These are phyloP conservation scores for Helogale parvula DNA, from an alignment of 2,113 vertebrate species.

Conservation along the genomic window DNA sequence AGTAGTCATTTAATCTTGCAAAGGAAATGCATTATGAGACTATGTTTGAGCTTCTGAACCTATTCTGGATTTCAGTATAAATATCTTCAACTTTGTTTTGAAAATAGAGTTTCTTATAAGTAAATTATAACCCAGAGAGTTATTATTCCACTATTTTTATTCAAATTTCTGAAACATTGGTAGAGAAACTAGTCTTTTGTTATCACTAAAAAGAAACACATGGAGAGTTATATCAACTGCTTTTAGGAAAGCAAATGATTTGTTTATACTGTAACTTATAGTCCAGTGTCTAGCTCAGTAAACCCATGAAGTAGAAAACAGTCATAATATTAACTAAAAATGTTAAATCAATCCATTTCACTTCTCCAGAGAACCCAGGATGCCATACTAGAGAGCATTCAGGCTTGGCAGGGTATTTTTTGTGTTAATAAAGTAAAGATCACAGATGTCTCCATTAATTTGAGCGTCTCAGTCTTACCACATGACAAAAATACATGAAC, in stretches of 20 bases:
- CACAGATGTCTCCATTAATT: not conserved
- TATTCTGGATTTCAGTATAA: not conserved
- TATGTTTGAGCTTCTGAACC: not conserved
- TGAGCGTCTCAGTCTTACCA: not conserved
- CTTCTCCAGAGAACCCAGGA: not conserved
- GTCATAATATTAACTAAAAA: not conserved
- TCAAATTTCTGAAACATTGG: not conserved
- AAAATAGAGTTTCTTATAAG: not conserved
- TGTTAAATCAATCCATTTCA: not conserved
- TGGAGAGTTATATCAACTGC: not conserved
- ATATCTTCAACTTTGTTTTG: not conserved
- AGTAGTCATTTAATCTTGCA: not conserved
- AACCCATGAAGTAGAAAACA: not conserved
- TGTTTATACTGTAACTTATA: not conserved
- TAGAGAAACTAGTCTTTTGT: not conserved
- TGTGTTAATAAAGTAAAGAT: not conserved
- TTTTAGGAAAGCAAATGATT: not conserved
- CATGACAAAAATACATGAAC: not conserved
- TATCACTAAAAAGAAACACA: not conserved
- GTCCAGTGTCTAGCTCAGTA: not conserved
- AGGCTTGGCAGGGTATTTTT: not conserved
- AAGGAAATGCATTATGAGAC: not conserved
- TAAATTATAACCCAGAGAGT: not conserved
- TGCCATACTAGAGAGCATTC: rapidly evolving
- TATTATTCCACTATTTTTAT: not conserved